These are phyloP conservation scores for Olivierus martensii DNA, from an alignment of 1,140 invertebrate genomes.

Conservation along the genomic window DNA sequence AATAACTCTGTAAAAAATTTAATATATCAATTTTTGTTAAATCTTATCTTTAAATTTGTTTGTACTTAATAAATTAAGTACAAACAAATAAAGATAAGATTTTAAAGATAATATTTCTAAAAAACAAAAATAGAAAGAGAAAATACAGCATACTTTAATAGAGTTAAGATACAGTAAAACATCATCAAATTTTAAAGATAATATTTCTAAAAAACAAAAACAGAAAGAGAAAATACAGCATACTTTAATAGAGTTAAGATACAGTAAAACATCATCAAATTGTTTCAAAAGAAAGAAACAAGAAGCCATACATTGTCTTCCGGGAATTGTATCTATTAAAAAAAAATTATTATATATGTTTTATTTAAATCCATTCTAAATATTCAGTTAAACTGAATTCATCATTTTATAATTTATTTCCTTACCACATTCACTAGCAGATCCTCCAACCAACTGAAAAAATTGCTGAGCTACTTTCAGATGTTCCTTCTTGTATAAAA, in stretches of 20 bases:
- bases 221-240: neutral
- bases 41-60: too few species aligned
- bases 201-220: neutral
- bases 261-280: slow-evolving; percentile 92
- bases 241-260: slow-evolving; percentile 90
- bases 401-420: neutral
- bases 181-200: slow-evolving; percentile 45
- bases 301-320: slow-evolving; percentile 93
- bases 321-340: slow-evolving; percentile 42
- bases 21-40: too few species aligned
- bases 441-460: slow-evolving; percentile 90
- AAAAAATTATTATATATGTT: neutral
- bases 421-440: slow-evolving; percentile 80
- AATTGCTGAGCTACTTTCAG: slow-evolving; percentile 91
- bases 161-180: slow-evolving; percentile 92
- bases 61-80: too few species aligned
- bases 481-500: slow-evolving; percentile 75
- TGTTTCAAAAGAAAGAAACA: slow-evolving; percentile 86
- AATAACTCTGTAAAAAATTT: slow-evolving; percentile 63
- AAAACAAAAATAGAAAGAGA: neutral
- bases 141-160: slow-evolving; percentile 52
- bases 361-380: too few species aligned
- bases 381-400: too few species aligned
- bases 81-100: too few species aligned
- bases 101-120: too few species aligned